Base-by-base conservation (phyloP, 2,888 invertebrate genomes). In the Dryocosmus kuriphilus region DNA sequence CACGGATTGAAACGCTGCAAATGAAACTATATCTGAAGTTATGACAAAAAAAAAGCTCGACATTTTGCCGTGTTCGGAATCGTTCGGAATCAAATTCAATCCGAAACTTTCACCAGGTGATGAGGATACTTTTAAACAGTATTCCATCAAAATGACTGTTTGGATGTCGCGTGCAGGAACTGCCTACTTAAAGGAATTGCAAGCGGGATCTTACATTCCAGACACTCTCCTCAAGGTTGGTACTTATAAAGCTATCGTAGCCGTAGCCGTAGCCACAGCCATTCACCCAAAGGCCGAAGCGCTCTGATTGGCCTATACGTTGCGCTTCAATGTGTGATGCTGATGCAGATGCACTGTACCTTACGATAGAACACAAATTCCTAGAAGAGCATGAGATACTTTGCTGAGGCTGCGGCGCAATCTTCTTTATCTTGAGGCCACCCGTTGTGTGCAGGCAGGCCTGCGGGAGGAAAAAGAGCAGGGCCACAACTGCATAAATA, bases 281-380 rank as follows among this genome's bases (percentile, higher is more conserved):
- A 85, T 88, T 88, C 87, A 86, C 87, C 86, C 76, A 87, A 87
- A 88, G 88, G 86, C 84, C 86, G 84, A 84, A 85, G 85, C 80
- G 84, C 85, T 85, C 82, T 79, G 82, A 84, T 82, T 81, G 82
- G 77, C 81, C 79, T 83, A 77, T 77, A 65, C 75, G 61, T 65
- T 41, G 57, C 51, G 19, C 46, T 67, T 67, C 19, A 16, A 55
- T 63, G 51, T 65, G 63, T 51, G 55, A n/a, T 24, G 46, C 46
- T 22, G 19, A 73, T 46, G 62, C 57, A 38, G 14, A 38, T 38
- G 38, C 38, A 35, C 35, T 55, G 51, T 11, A 57, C 22, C 19
- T 46, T 16, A 41, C 35, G 63, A 63, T 63, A 63, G 38, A 63
- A 38, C 63, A 63, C 63, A 38, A 63, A 9, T 63, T 63, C 63